Evolutionary conservation across 2,797 vertebrate species (phyloP), one percentile per base, ranked within the genome.

Genomic region (Scolopax rusticola): DNA sequence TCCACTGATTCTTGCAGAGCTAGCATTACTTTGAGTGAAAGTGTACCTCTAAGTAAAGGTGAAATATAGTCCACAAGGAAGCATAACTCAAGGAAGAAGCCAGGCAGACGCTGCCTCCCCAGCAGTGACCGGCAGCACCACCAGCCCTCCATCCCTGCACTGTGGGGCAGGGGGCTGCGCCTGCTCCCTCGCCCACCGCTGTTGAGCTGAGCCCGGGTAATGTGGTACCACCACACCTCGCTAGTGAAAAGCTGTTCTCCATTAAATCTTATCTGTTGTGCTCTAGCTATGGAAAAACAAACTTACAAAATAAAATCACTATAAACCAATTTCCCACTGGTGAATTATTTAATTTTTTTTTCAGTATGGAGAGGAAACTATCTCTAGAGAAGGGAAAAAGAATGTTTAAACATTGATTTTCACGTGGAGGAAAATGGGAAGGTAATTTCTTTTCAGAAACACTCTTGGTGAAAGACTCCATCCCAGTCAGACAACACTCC

Each of bases 21-120:
- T 33, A 28, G 19, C 11, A 9, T 28, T 43, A 19, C 43, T 43
- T 27, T 41, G 53, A 57, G 11, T 20, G 40, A 84, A 64, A 68
- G 47, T 8, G 11, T 20, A 70, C 36, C n/a, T 20, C 50, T 57
- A 50, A 56, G 51, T 54, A 60, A 61, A 69, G 69, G 43, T 48
- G 43, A 71, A 57, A 33, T 5, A 17, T 6, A 30, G 38, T 17
- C 43, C 59, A 45, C 19, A 17, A 38, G 20, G 63, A 60, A 50
- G 25, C 0, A 0, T 12, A 43, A 33, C 56, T 56, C 25, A 23
- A 43, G 30, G 36, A 41, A 28, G 40, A 21, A 33, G 71, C 32
- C 10, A 11, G 12, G 7, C 12, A 3, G 2, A 1, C 2, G 0
- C 24, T 43, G 40, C 38, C 63, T 38, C 16, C 17, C 13, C n/a